Conservation (phyloP, 2,113 vertebrate species). For the Parus major region DNA sequence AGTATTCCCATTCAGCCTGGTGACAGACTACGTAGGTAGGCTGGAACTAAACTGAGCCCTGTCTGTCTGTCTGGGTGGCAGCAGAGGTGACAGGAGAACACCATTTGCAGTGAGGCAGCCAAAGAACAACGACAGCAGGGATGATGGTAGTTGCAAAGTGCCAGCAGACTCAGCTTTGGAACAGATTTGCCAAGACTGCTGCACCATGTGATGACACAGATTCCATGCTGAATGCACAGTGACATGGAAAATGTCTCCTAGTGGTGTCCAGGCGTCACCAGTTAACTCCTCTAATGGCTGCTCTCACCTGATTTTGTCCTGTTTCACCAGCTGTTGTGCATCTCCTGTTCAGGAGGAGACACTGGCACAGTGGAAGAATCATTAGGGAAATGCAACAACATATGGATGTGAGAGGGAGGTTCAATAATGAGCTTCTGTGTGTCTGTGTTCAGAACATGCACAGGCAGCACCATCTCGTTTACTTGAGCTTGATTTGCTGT, state of each 20-base stretch:
- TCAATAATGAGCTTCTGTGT: background rate
- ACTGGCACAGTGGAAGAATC: constrained; percentile 36
- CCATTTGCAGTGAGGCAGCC: constrained; percentile 45
- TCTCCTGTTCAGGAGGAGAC: constrained; percentile 34
- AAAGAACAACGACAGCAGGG: constrained; percentile 22
- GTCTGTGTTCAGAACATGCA: background rate
- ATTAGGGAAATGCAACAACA: constrained; percentile 13
- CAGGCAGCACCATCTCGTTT: background rate
- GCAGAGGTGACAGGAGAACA: constrained; percentile 35
- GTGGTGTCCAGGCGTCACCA: constrained; percentile 58
- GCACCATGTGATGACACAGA: constrained; percentile 59
- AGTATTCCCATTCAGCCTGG: background rate
- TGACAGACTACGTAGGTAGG: background rate
- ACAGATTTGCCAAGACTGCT: constrained; percentile 20
- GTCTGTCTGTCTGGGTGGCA: constrained; percentile 31
- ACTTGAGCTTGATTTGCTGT: background rate
- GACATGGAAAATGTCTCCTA: constrained; percentile 66
- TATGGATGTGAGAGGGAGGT: constrained; percentile 2
- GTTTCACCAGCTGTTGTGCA: constrained; percentile 72
- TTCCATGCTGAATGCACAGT: constrained; percentile 55
- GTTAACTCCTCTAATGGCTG: constrained; percentile 63
- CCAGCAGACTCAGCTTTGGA: constrained; percentile 54
- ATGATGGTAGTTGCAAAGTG: constrained; percentile 39
- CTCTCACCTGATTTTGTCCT: constrained; percentile 36
- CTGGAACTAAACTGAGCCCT: background rate